Evolutionary conservation across 2,888 invertebrate species (phyloP), one percentile per base, ranked within the genome.

Genomic region (Cerastis rubricosa): DNA sequence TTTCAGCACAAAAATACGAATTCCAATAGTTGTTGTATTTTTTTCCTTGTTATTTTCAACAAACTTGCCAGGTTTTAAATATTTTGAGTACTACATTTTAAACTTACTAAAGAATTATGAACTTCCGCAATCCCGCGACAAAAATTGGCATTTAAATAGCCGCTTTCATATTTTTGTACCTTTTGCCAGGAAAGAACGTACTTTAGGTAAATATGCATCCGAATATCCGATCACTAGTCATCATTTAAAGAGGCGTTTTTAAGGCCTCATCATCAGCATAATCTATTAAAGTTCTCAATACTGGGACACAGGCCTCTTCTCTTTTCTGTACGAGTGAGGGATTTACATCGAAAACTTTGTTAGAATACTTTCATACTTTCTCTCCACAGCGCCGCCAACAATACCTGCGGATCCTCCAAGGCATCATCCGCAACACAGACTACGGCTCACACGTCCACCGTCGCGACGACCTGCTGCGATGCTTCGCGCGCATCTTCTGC

Each of bases 401-500:
- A 90, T 99, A 99, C 95, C 97, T 99, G 74, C 98, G 98, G 90
- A 96, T 99, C 77, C 98, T 98, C 81, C 97, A 98, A 85, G 97
- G 98, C 88, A 98, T 99, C 47, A 97, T 99, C 88, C 97, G 98
- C 59, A 98, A 98, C 90, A 98, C 98, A 0, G 98, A 98, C 88
- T 99, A 99, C 92, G 97, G 97, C 4, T 98, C 98, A 51, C 98
- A 99, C 92, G 96, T 97, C 81, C 99, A 99, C 93, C 97, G 98
- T 22, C 97, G 97, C 71, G 98, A 98, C 80, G 99, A 99, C 93
- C 96, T 99, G 68, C 97, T 98, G 83, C 98, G 98, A 90, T 98
- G 98, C 91, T 98, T 99, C 93, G 98, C 98, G 49, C 97, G 98
- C 69, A 99, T 99, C 92, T 98, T 98, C 94, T 98, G 98, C 92